Percentiles rank a stretch among this genome's conserved stretches.
Evolutionary conservation across 2,797 vertebrate species (phyloP).

Genomic region (Iguana delicatissima): DNA sequence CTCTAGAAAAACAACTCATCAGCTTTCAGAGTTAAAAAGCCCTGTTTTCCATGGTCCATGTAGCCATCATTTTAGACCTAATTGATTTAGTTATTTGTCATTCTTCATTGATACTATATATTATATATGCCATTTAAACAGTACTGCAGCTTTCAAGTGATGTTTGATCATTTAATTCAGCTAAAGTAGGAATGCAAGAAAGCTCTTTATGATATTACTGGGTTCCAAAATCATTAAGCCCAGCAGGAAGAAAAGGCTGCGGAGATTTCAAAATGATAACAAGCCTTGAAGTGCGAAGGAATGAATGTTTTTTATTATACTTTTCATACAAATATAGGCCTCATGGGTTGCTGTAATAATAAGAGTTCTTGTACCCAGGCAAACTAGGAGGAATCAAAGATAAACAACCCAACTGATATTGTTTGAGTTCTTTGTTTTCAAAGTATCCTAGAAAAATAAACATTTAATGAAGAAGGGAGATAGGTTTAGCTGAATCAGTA

Average conservation of each 20-base stretch:
- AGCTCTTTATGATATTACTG: fast-evolving
- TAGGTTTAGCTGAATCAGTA: constrained; percentile 28
- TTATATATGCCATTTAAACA: constrained; percentile 1
- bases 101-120: neutral
- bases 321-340: constrained; percentile 1
- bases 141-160: constrained; percentile 1
- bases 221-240: constrained; percentile 7
- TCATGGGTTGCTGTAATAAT: constrained; percentile 17
- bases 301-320: constrained; percentile 19
- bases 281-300: constrained; percentile 35
- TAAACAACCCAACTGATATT: constrained; percentile 22
- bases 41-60: neutral
- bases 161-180: constrained; percentile 7
- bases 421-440: neutral
- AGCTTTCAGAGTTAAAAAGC: neutral
- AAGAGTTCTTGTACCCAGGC: constrained; percentile 7
- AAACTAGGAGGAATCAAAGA: constrained; percentile 32
- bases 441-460: constrained; percentile 40
- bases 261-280: constrained; percentile 36
- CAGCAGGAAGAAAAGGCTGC: constrained; percentile 27
- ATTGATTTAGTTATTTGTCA: constrained; percentile 16
- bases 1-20: neutral
- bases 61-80: neutral
- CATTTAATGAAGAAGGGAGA: constrained; percentile 17
- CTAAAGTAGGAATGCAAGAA: constrained; percentile 10